These are phyloP conservation scores for Pteria penguin DNA, from an alignment of 2,888 invertebrate species.

Conservation along the genomic window DNA sequence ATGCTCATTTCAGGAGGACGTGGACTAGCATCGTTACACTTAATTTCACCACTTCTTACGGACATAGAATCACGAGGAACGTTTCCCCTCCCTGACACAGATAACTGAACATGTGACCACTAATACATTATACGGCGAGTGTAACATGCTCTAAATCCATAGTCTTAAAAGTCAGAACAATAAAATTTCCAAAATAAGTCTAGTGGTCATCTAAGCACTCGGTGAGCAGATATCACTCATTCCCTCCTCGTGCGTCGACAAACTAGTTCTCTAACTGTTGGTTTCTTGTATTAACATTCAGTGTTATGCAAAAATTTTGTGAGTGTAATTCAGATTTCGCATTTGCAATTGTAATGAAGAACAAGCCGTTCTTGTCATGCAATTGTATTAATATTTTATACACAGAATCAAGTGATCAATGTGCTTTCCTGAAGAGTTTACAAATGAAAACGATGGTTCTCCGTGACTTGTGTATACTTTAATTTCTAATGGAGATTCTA, in stretches of 20 bases:
- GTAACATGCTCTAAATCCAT: no score
- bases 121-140: no score
- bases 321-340: slow-evolving; percentile 56
- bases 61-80: background rate
- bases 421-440: slow-evolving; percentile 34
- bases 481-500: slow-evolving; percentile 35
- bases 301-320: slow-evolving; percentile 65
- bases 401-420: slow-evolving; percentile 62
- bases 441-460: slow-evolving; percentile 40
- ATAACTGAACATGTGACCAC: no score
- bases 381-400: slow-evolving; percentile 70
- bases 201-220: no score
- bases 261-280: slow-evolving; percentile 25
- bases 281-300: slow-evolving; percentile 36
- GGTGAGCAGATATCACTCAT: no score
- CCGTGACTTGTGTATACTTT: slow-evolving; percentile 40
- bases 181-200: no score
- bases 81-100: no score
- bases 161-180: no score
- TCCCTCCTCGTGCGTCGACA: background rate
- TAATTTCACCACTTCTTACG: background rate
- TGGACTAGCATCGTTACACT: background rate
- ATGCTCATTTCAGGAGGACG: background rate
- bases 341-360: slow-evolving; percentile 70
- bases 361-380: slow-evolving; percentile 49